Percentiles rank a stretch among this genome's conserved stretches.
phyloP scores from a whole-genome alignment of 2,113 vertebrate genomes.

The Hyaena hyaena region DNA sequence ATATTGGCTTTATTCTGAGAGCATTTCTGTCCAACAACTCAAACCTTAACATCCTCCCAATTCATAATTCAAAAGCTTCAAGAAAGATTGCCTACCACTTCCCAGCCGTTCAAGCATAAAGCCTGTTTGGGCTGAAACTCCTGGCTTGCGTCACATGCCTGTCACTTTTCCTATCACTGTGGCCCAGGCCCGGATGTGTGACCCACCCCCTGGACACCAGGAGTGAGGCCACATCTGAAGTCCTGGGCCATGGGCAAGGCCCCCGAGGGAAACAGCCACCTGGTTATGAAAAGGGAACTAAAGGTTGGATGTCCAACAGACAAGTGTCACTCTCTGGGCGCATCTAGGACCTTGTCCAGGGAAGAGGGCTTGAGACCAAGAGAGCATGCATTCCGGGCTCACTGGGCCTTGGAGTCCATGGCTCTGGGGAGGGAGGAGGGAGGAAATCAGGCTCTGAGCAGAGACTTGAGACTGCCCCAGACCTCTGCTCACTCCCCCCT shows the following conservation, averaged over 20 bases:
- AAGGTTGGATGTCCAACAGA: no score
- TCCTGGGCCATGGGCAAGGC: background rate
- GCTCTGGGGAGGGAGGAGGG: background rate
- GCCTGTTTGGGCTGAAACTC: background rate
- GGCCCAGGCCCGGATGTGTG: background rate
- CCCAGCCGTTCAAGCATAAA: background rate
- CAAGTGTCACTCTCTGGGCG: background rate
- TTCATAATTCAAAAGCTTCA: background rate
- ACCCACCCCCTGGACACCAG: background rate
- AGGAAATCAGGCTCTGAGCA: background rate
- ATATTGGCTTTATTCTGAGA: background rate
- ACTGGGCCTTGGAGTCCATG: background rate
- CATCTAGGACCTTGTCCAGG: background rate
- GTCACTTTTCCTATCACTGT: background rate
- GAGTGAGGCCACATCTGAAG: background rate
- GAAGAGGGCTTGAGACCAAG: background rate
- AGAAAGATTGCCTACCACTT: background rate
- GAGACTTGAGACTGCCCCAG: background rate
- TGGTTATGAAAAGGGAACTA: background rate
- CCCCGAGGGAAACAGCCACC: background rate
- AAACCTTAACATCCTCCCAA: background rate
- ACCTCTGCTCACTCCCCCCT: no score
- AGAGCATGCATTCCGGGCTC: background rate
- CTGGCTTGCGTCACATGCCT: background rate
- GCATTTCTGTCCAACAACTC: background rate